Conservation (phyloP, 1,140 invertebrate genomes). For the Hyles euphorbiae region DNA sequence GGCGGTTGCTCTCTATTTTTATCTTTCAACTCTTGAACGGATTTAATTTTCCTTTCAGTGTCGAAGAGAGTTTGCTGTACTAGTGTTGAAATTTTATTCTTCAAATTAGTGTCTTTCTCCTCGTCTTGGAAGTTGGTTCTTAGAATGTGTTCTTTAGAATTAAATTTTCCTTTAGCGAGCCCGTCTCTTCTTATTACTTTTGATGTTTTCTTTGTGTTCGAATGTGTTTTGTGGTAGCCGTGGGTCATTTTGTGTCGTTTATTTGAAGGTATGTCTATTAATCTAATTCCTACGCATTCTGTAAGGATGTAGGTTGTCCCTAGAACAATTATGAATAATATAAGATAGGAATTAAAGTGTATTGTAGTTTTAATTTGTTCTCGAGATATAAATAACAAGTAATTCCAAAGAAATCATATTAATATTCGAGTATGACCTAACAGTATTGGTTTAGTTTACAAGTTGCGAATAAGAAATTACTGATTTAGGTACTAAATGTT, state of each 20-base stretch:
- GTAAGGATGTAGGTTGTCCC: constrained; percentile 19
- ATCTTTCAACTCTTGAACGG: constrained; percentile 33
- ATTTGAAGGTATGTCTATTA: constrained; percentile 24
- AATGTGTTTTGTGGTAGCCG: not conserved
- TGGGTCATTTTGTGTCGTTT: not conserved
- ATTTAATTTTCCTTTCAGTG: constrained; percentile 38
- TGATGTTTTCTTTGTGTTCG: not conserved
- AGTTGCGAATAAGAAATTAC: too few species aligned
- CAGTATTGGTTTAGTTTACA: too few species aligned
- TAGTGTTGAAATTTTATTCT: constrained; percentile 45
- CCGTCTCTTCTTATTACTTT: not conserved
- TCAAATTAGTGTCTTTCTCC: constrained; percentile 41
- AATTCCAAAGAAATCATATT: too few species aligned
- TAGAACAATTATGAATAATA: not conserved
- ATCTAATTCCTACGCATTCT: constrained; percentile 25
- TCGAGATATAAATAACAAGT: too few species aligned
- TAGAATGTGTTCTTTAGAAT: not conserved
- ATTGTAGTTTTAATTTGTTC: too few species aligned
- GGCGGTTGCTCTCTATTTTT: constrained; percentile 29
- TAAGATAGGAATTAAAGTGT: not conserved
- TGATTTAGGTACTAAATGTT: too few species aligned
- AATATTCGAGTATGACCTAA: too few species aligned
- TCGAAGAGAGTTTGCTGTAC: constrained; percentile 50
- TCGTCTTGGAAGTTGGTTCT: constrained; percentile 15
- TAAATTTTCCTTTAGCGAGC: not conserved